phyloP scores from a whole-genome alignment of 1,140 invertebrate genomes.

The Drosophila takahashii region DNA sequence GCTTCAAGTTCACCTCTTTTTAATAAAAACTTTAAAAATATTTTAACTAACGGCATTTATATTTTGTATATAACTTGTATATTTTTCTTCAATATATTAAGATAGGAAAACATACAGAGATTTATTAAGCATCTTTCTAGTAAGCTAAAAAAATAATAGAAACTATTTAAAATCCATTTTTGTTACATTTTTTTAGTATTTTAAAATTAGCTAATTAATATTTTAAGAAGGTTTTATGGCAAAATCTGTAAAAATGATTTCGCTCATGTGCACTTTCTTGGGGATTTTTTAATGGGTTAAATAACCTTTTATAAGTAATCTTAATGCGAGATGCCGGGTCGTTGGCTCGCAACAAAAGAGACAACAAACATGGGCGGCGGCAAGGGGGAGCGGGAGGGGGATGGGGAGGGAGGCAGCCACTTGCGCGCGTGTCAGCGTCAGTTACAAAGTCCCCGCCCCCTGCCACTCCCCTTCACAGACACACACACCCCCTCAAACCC shows the following conservation, averaged over 20 bases:
- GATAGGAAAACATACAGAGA: too few species aligned
- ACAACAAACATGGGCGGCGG: background rate
- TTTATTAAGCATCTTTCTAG: too few species aligned
- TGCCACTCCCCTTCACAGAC: constrained; percentile 1
- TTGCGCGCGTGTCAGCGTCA: constrained; percentile 68
- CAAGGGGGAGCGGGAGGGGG: background rate
- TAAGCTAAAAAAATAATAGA: too few species aligned
- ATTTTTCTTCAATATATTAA: too few species aligned
- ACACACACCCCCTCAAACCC: background rate
- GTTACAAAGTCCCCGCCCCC: constrained; percentile 36
- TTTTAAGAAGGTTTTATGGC: background rate
- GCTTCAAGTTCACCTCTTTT: too few species aligned
- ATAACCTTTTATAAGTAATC: constrained; percentile 74
- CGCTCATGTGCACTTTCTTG: constrained; percentile 3
- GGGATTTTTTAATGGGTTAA: constrained; percentile 66
- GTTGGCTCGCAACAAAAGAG: constrained; percentile 62
- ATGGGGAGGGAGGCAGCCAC: constrained; percentile 28
- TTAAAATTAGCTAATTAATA: too few species aligned
- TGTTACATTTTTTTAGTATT: too few species aligned
- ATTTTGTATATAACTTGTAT: too few species aligned
- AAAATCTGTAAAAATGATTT: background rate
- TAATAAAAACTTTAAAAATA: too few species aligned
- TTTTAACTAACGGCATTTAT: too few species aligned
- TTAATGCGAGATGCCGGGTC: constrained; percentile 57
- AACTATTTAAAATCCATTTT: too few species aligned